Evolutionary conservation across 2,888 invertebrate species (phyloP).

Genomic region (Ctena decussata): DNA sequence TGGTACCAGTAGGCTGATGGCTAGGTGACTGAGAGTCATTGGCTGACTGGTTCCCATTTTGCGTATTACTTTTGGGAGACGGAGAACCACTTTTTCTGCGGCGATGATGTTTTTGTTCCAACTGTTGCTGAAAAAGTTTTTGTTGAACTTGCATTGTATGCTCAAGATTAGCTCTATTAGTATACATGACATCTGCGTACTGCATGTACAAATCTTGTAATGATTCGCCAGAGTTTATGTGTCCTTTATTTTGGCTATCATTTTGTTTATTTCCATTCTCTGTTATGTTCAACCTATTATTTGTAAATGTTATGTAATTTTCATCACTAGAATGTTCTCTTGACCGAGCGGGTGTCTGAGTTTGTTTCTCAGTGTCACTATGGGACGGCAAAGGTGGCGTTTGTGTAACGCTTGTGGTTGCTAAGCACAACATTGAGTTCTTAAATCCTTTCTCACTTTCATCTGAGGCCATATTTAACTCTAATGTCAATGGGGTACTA

Average conservation of each 20-base stretch:
- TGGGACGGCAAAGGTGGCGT: constrained; percentile 71
- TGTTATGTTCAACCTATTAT: constrained; percentile 14
- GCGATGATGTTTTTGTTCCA: constrained; percentile 76
- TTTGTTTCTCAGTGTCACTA: constrained; percentile 85
- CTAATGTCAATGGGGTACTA: constrained; percentile 88
- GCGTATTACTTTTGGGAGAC: constrained; percentile 30
- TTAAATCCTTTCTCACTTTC: constrained; percentile 80
- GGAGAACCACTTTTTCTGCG: constrained; percentile 48
- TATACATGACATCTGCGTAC: constrained; percentile 91
- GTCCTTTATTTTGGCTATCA: constrained; percentile 39
- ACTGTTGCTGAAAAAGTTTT: constrained; percentile 87
- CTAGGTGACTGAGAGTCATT: constrained; percentile 55
- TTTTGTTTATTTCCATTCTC: constrained; percentile 44
- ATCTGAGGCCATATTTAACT: constrained; percentile 82
- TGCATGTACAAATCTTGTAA: constrained; percentile 85
- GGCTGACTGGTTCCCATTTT: constrained; percentile 54
- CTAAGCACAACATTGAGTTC: constrained; percentile 83
- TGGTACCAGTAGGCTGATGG: constrained; percentile 51
- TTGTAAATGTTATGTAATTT: constrained; percentile 35
- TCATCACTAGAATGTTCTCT: constrained; percentile 81
- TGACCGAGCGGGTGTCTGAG: constrained; percentile 81
- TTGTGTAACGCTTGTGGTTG: constrained; percentile 62
- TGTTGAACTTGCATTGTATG: constrained; percentile 91
- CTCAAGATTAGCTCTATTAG: constrained; percentile 90
- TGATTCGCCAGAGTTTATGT: constrained; percentile 76